A percentile compares a stretch with the other conserved stretches of the same genome.
Evolutionary conservation across 1,140 invertebrate species (phyloP).

Genomic region (Trichonephila inaurata): DNA sequence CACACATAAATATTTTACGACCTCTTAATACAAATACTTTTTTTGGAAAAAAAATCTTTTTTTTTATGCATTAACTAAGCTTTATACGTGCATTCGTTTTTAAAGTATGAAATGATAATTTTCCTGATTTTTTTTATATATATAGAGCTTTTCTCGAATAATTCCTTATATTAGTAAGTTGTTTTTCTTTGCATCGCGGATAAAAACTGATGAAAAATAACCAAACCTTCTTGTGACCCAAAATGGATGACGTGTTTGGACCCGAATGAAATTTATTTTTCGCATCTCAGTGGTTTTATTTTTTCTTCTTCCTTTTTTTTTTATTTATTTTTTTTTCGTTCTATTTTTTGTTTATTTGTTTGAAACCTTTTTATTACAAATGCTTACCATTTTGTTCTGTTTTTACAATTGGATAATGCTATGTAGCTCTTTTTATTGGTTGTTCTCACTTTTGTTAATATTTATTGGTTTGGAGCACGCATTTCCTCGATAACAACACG

Average conservation of each 20-base stretch:
- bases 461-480: slow-evolving; percentile 10
- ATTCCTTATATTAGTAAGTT: too few relatives aligned
- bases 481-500: not conserved
- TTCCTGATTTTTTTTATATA: too few relatives aligned
- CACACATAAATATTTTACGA: too few relatives aligned
- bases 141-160: too few relatives aligned
- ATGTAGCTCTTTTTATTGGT: not conserved
- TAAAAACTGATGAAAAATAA: too few relatives aligned
- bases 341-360: not conserved
- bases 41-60: too few relatives aligned
- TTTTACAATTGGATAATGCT: not conserved
- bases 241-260: not conserved
- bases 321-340: not conserved
- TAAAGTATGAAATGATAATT: too few relatives aligned
- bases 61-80: too few relatives aligned
- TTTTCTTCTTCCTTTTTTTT: not conserved
- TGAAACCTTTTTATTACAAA: slow-evolving; percentile 8
- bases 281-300: not conserved
- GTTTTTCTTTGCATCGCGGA: too few relatives aligned
- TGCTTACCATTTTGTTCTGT: not conserved
- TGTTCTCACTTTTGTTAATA: not conserved
- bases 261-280: not conserved
- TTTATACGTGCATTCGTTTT: too few relatives aligned
- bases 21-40: too few relatives aligned
- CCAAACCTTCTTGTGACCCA: not conserved